phyloP scores from a whole-genome alignment of 2,113 vertebrate genomes.

The Saiga tatarica region DNA sequence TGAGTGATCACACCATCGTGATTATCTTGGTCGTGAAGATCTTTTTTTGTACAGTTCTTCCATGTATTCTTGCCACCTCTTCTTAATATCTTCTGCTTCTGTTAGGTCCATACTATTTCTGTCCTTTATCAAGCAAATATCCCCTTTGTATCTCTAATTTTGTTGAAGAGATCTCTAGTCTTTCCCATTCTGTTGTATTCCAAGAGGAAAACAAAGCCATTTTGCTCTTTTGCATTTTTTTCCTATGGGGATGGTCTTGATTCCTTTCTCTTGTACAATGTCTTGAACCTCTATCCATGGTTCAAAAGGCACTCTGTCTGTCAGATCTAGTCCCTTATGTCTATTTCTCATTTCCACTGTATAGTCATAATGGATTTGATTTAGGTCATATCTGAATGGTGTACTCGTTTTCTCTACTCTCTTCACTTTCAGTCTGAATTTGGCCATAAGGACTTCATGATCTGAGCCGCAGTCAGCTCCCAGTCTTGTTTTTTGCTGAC shows the following conservation, averaged over 20 bases:
- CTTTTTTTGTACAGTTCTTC: too few species aligned
- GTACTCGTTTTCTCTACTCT: background rate
- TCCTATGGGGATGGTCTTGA: background rate
- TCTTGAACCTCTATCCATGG: background rate
- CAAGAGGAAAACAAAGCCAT: background rate
- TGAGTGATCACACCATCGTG: too few species aligned
- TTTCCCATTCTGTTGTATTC: too few species aligned
- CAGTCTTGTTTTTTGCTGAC: background rate
- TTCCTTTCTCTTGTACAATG: background rate
- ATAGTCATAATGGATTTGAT: background rate
- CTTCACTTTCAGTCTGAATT: background rate
- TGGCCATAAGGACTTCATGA: background rate
- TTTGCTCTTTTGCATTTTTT: background rate
- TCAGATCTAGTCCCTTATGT: background rate
- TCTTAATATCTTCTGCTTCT: too few species aligned
- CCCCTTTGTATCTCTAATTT: too few species aligned
- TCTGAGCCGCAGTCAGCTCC: background rate
- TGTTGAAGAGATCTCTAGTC: too few species aligned
- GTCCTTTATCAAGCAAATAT: too few species aligned
- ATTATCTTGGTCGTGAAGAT: too few species aligned
- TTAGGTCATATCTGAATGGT: background rate
- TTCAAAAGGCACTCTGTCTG: background rate
- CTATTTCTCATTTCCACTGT: background rate
- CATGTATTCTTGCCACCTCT: too few species aligned
- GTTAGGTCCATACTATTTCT: too few species aligned